Conservation (phyloP, 2,797 vertebrate species). For the Hafferia zeledoni region DNA sequence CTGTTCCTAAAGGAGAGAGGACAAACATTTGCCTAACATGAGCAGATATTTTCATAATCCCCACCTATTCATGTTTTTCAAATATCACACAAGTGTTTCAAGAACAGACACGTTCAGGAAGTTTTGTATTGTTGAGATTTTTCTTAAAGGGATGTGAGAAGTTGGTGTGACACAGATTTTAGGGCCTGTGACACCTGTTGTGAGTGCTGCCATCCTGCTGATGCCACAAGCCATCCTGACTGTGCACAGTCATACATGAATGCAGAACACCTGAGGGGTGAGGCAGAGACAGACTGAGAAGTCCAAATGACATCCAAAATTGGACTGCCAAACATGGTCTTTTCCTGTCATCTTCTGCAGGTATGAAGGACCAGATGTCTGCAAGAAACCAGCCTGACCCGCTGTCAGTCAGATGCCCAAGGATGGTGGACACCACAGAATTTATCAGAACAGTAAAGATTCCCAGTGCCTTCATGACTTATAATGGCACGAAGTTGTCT, state of each 20-base stretch:
- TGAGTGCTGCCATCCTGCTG: not conserved
- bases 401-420: not conserved
- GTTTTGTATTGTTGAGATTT: not conserved
- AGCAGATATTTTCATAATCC: slow-evolving; percentile 76
- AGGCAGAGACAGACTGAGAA: not conserved
- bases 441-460: not conserved
- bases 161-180: not conserved
- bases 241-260: rapidly evolving
- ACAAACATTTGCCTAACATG: slow-evolving; percentile 72
- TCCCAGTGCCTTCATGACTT: not conserved
- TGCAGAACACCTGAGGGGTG: rapidly evolving
- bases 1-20: not conserved
- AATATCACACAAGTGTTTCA: not conserved
- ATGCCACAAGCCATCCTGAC: not conserved
- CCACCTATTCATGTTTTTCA: slow-evolving; percentile 46
- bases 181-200: not conserved
- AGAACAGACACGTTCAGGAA: not conserved
- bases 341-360: not conserved
- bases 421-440: rapidly evolving
- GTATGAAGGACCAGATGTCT: not conserved
- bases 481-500: not conserved
- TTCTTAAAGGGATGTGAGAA: not conserved
- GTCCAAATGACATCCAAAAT: not conserved
- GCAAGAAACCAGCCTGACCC: not conserved
- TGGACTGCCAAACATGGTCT: not conserved